Evolutionary conservation across 2,797 vertebrate species (phyloP).

Genomic region (Tarsius wallacei): DNA sequence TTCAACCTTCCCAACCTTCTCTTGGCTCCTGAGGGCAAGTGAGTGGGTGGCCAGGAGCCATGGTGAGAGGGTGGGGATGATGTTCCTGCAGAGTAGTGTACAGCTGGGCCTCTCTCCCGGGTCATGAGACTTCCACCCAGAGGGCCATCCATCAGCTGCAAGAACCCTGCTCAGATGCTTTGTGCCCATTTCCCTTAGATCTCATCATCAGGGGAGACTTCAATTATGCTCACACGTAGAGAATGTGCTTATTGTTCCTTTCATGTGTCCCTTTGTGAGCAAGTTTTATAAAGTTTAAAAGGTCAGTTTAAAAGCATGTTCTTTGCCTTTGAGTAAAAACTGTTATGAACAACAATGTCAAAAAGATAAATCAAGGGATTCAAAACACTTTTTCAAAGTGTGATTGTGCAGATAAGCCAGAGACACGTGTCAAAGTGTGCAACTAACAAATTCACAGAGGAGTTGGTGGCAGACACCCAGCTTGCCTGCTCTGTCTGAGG

Average conservation of each 20-base stretch:
- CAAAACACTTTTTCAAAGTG: constrained; percentile 68
- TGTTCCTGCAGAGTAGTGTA: neutral
- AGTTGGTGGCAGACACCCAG: neutral
- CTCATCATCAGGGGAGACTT: constrained; percentile 52
- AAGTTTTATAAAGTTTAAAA: constrained; percentile 74
- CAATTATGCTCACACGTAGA: constrained; percentile 1
- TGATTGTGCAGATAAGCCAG: constrained; percentile 37
- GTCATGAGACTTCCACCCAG: constrained; percentile 73
- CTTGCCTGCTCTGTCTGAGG: neutral
- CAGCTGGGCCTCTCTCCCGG: neutral
- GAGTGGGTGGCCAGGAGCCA: neutral
- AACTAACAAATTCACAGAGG: neutral
- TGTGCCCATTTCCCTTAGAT: constrained; percentile 43
- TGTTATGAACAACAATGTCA: constrained; percentile 73
- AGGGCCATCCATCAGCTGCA: constrained; percentile 66
- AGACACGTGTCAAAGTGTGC: neutral
- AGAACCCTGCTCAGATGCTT: constrained; percentile 45
- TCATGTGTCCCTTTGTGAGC: constrained; percentile 74
- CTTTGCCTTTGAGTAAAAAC: constrained; percentile 80
- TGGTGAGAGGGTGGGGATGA: neutral
- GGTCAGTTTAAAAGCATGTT: constrained; percentile 80
- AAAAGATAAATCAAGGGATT: constrained; percentile 77
- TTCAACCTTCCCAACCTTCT: neutral
- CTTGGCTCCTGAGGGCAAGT: neutral
- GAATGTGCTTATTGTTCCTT: constrained; percentile 84